Conservation (phyloP, 2,888 invertebrate species). For the Caenorhabditis zanzibari region DNA sequence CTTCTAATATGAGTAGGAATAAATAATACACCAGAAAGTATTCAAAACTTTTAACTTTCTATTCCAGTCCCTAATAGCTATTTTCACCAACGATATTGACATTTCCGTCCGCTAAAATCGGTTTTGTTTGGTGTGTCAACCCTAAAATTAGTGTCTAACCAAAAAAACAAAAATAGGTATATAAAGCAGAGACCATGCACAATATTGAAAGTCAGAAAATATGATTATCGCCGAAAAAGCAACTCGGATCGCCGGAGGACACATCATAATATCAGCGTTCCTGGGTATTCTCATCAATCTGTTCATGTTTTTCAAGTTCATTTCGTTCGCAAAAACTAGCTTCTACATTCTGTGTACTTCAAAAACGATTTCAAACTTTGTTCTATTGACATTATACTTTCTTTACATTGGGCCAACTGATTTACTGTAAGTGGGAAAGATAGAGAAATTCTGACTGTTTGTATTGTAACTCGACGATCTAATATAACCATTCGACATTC, state of each 20-base stretch:
- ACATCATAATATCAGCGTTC: constrained; percentile 19
- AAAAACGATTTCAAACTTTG: constrained; percentile 34
- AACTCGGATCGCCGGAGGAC: constrained; percentile 16
- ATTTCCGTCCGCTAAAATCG: not conserved
- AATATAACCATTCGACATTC: too few relatives aligned
- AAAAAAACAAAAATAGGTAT: constrained; percentile 9
- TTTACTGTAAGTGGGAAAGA: not conserved
- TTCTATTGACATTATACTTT: constrained; percentile 19
- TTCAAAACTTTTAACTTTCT: too few relatives aligned
- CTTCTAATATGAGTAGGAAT: not conserved
- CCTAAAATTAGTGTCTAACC: constrained; percentile 27
- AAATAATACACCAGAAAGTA: too few relatives aligned
- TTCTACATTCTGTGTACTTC: constrained; percentile 36
- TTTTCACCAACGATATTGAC: not conserved
- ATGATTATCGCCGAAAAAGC: constrained; percentile 22
- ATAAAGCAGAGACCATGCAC: not conserved
- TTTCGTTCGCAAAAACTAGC: constrained; percentile 24
- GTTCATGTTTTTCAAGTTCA: constrained; percentile 37
- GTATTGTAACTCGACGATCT: too few relatives aligned
- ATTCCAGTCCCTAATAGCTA: not conserved
- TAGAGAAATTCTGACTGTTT: not conserved
- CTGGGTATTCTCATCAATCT: constrained; percentile 5
- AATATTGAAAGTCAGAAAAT: not conserved
- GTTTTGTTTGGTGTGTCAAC: not conserved
- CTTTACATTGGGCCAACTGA: constrained; percentile 29